Conservation (phyloP, 2,888 invertebrate species). For the Nasonovia ribisnigri region DNA sequence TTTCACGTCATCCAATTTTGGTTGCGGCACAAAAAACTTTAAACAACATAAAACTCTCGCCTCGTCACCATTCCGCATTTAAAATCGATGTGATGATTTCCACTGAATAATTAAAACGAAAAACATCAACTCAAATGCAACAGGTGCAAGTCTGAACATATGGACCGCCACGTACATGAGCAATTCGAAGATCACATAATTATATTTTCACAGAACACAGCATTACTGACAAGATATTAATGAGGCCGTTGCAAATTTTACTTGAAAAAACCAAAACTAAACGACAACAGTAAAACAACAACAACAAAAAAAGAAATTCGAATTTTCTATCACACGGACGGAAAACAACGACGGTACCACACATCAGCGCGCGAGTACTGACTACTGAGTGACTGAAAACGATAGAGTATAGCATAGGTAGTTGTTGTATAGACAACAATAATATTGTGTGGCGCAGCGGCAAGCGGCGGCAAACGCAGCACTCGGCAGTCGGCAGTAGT, state of each 20-base stretch:
- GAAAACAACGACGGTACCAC: constrained; percentile 15
- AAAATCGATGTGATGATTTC: constrained; percentile 49
- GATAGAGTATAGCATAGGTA: no score
- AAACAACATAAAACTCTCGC: constrained; percentile 66
- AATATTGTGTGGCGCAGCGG: neutral
- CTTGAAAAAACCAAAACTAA: neutral
- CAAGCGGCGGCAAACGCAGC: constrained; percentile 16
- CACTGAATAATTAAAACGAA: constrained; percentile 17
- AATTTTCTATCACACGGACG: constrained; percentile 8
- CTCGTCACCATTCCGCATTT: constrained; percentile 67
- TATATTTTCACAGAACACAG: neutral
- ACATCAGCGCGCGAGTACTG: neutral
- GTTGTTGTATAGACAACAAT: constrained; percentile 56
- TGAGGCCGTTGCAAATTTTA: neutral
- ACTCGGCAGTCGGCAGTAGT: neutral
- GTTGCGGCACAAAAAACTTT: constrained; percentile 60
- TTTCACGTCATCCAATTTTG: constrained; percentile 61
- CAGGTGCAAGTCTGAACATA: constrained; percentile 58
- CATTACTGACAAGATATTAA: neutral
- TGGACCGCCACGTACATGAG: constrained; percentile 41
- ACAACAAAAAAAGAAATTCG: constrained; percentile 43
- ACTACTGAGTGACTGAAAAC: constrained; percentile 30
- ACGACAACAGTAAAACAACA: neutral
- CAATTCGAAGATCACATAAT: constrained; percentile 21
- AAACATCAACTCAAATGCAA: constrained; percentile 44